Base-by-base conservation (phyloP, 2,113 vertebrate genomes). In the Regulus satrapa region DNA sequence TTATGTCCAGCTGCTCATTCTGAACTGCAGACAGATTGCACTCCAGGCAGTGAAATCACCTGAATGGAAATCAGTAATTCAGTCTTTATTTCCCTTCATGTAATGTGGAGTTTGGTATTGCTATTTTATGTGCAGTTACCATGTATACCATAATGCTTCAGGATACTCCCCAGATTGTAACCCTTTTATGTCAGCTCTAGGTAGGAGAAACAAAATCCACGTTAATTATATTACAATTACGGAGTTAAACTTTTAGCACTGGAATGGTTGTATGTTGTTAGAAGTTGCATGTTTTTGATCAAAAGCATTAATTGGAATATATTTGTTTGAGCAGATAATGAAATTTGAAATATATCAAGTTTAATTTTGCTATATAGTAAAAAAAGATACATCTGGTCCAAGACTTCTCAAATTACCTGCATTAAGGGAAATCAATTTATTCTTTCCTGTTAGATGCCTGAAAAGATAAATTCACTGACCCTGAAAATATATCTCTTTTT, bases 391-490 rank as follows among this genome's bases (percentile, higher is more conserved):
- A 23, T 59, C 49, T 28, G 10, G 21, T 81, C 48, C 75, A 72
- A 62, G 66, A 19, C 48, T 64, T 68, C 41, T 67, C 46, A 64
- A 63, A 75, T 95, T 61, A 61, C 19, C 38, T 86, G 10, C 31
- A 46, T 8, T 73, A 41, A 56, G 23, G 66, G 36, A 83, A 95
- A 79, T 85, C 15, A 67, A 59, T 90, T 64, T 63, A 43, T 78
- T 83, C 49, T 77, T 85, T 93, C 66, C 58, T 95, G 48, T 68
- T 94, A 59, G 67, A 82, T 48, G 20, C 78, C 41, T 51, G 64
- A 49, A 62, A 92, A 94, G 85, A 93, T 87, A 97, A 96, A 96
- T 61, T 80, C 97, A 95, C 59, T 98, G 97, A 98, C 96, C 97
- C 95, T 95, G 96, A 98, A 98, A 98, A 97, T 95, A 85, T 61